Percentiles rank a stretch among this genome's conserved stretches.
Evolutionary conservation across 2,888 invertebrate genomes (phyloP).

Genomic region (Ecdyonurus torrentis): DNA sequence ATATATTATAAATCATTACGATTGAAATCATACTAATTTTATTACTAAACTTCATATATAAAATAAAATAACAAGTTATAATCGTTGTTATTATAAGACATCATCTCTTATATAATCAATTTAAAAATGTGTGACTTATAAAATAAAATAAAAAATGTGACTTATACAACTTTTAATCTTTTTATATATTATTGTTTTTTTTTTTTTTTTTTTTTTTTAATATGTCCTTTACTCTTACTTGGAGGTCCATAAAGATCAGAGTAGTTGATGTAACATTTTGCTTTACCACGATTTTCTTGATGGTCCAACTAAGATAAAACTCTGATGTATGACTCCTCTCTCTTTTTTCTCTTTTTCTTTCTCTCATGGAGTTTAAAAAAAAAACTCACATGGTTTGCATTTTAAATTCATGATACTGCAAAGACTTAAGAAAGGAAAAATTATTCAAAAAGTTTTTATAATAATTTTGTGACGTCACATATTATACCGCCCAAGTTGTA

Average conservation of each 20-base stretch:
- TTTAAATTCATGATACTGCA: no score
- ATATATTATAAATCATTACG: neutral
- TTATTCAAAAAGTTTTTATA: no score
- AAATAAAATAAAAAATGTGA: neutral
- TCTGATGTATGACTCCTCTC: neutral
- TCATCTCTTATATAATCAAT: no score
- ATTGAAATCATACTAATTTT: neutral
- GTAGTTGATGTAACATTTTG: neutral
- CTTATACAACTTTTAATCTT: neutral
- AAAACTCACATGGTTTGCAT: no score
- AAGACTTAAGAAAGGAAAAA: neutral
- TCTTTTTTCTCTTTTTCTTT: no score
- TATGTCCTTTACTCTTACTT: neutral
- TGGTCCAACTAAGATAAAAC: neutral
- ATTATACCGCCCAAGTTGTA: neutral
- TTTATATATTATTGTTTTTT: neutral
- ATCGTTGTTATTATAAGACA: neutral
- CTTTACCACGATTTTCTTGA: neutral
- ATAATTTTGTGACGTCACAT: neutral
- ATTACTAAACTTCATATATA: neutral
- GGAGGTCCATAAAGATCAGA: slow-evolving; percentile 2
- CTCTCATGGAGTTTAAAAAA: no score
- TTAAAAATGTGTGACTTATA: neutral
- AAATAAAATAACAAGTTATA: neutral
- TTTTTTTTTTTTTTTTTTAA: no score